Base-by-base conservation (phyloP, 2,113 vertebrate genomes). In the Herpetotheres cachinnans region DNA sequence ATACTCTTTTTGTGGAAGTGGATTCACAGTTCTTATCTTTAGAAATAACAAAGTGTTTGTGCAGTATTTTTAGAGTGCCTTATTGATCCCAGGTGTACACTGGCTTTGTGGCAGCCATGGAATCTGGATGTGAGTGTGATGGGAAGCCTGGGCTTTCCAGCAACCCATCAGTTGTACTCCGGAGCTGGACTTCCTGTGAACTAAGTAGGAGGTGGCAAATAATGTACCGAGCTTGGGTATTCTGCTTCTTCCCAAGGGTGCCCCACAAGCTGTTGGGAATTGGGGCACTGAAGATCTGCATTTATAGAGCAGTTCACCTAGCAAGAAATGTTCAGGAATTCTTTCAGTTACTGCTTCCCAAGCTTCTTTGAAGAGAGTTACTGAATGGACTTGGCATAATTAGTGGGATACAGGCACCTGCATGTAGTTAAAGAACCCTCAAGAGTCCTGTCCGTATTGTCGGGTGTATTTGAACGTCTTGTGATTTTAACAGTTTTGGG, bases 41-140 rank as follows among this genome's bases (percentile, higher is more conserved):
- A 66, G 49, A 77, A 66, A 21, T 66, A 46, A 1, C 6, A 1
- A 19, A 66, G 20, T 54, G 14, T 40, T 67, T 76, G 19, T 86
- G 63, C 36, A 25, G 40, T 61, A 6, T 59, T 77, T 89, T 44
- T 61, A 32, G 76, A 44, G 49, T 50, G 17, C n/a, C 15, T 22
- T 61, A 25, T 21, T 0, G 6, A 21, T 86, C 29, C 47, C 50
- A 81, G 30, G 12, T 44, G 16, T 59, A 18, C 1, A 0, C 36
- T 70, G 24, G 5, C 59, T 67, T 89, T 71, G n/a, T 82, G 81
- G 29, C 89, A 74, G 1, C 46, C 36, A 9, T 21, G 54, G n/a
- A 69, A 27, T 32, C 29, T 82, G 69, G 25, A 34, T 0, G 0
- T 34, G 27, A 76, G 30, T n/a, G 63, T 46, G 20, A 20, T 0